A percentile compares a stretch with the other conserved stretches of the same genome.
phyloP scores from a whole-genome alignment of 2,888 invertebrate genomes.

The Euplagia quadripunctaria region DNA sequence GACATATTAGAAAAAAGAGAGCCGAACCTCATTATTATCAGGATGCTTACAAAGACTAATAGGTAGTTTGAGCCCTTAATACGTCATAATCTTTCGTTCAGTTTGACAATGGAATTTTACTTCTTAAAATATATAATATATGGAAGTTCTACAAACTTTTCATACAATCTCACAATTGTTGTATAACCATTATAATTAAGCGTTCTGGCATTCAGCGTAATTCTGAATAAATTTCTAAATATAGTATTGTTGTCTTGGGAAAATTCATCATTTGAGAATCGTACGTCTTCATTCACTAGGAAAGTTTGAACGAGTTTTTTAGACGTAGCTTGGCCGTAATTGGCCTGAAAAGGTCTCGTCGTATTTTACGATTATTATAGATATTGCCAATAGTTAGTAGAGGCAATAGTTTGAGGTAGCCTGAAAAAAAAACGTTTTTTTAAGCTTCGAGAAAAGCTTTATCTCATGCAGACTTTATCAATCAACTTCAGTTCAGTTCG shows the following conservation, averaged over 20 bases:
- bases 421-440: too few species aligned
- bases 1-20: background rate
- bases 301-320: background rate
- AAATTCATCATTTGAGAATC: background rate
- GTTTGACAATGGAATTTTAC: background rate
- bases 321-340: too few species aligned
- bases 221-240: background rate
- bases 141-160: background rate
- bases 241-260: conserved; percentile 2
- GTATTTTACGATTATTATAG: too few species aligned
- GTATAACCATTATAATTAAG: background rate
- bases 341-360: too few species aligned
- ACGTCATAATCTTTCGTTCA: background rate
- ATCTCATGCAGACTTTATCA: too few species aligned
- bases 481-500: too few species aligned
- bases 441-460: too few species aligned
- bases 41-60: background rate
- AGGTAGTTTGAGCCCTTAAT: background rate
- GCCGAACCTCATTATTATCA: background rate
- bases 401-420: too few species aligned
- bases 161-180: background rate
- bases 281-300: background rate
- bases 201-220: background rate
- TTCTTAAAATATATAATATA: background rate
- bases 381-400: too few species aligned